Base-by-base conservation (phyloP, 2,888 invertebrate genomes). In the Balanococcus diminutus region DNA sequence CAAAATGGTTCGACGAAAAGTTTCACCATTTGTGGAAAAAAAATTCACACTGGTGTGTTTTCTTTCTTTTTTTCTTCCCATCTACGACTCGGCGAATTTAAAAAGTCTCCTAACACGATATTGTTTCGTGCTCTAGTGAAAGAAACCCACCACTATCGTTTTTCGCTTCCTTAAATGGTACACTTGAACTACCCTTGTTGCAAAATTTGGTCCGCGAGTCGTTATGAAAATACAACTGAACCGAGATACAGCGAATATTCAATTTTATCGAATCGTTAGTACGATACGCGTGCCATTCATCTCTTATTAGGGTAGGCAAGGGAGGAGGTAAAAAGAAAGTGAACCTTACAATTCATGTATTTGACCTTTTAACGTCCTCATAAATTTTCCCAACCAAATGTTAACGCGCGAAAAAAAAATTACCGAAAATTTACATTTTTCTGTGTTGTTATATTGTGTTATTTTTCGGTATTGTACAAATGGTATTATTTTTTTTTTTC, bases 291-390 rank as follows among this genome's bases (percentile, higher is more conserved):
- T 19, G 75, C n/a, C n/a, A 32, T 32, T 75, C 75, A 32, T 75
- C 32, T 75, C 72, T n/a, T 14, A n/a, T n/a, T n/a, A n/a, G n/a
- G n/a, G n/a, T n/a, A n/a, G n/a, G n/a, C n/a, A n/a, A n/a, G n/a
- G n/a, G 14, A 75, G 19, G 32, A 9, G 75, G 32, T 8, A 32
- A 36, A 32, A 75, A 75, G 32, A 75, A 75, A 75, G 75, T 16
- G 25, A 75, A 75, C 75, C 31, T 75, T 32, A 32, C 75, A 32
- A 75, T 32, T 75, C 75, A 75, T 32, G 75, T 25, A 75, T 75
- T 75, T 75, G 75, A 75, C 75, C 75, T 75, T 75, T 75, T 75
- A 75, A 75, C 32, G 75, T 75, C 75, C 75, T 75, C 75, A 75
- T 75, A 75, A 75, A 75, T 75, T 75, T 75, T n/a, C 32, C 75